phyloP scores from a whole-genome alignment of 1,140 invertebrate species.

The Piezodorus guildinii region DNA sequence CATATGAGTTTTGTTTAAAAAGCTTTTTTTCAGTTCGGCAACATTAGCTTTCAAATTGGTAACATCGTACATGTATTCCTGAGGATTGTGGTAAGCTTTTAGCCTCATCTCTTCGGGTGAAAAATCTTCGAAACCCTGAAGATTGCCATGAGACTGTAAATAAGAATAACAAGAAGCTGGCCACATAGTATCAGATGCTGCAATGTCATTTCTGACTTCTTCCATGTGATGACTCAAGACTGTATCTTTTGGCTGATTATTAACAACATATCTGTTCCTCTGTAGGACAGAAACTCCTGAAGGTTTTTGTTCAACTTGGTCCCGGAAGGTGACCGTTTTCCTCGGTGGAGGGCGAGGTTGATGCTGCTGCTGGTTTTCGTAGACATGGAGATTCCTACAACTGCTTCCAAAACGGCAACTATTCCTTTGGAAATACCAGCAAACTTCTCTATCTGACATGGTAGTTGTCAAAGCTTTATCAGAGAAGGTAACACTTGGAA shows the following conservation, averaged over 20 bases:
- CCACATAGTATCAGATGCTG: conserved; percentile 21
- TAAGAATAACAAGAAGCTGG: conserved; percentile 20
- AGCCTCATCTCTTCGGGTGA: conserved; percentile 25
- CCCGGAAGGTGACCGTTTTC: not conserved
- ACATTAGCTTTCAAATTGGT: not conserved
- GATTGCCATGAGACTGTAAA: conserved; percentile 13
- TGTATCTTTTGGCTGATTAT: not conserved
- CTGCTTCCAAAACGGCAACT: conserved; percentile 15
- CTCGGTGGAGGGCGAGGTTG: not conserved
- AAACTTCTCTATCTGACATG: not conserved
- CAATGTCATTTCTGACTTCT: not conserved
- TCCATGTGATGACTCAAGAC: not conserved
- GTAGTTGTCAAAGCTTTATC: too few species aligned
- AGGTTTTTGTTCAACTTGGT: not conserved
- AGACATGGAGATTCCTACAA: conserved; percentile 10
- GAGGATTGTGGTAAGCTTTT: conserved; percentile 18
- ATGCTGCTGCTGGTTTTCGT: not conserved
- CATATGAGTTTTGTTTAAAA: not conserved
- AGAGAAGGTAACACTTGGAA: too few species aligned
- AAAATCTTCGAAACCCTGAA: conserved; percentile 22
- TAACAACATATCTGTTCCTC: not conserved
- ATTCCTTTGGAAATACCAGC: conserved; percentile 19
- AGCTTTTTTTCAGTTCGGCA: not conserved
- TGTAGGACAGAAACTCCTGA: not conserved
- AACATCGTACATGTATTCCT: conserved; percentile 8